Percentiles rank a stretch among this genome's conserved stretches.
These are phyloP conservation scores for Drosophila repleta DNA, from an alignment of 1,140 invertebrate species.

Conservation along the genomic window DNA sequence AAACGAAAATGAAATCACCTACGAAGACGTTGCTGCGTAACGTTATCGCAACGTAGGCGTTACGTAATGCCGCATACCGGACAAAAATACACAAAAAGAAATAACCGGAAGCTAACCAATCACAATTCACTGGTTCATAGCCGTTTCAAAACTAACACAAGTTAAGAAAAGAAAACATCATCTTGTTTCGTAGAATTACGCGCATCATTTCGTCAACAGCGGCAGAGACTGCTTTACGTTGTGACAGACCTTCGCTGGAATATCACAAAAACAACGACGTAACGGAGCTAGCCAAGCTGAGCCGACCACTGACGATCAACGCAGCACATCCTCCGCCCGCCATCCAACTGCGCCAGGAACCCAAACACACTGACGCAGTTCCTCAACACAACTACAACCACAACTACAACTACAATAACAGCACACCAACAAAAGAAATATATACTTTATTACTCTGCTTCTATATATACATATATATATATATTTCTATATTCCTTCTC, in stretches of 20 bases:
- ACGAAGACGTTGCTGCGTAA: constrained; percentile 73
- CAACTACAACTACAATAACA: constrained; percentile 52
- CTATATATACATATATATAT: constrained; percentile 37
- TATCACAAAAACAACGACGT: constrained; percentile 63
- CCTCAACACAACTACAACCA: constrained; percentile 52
- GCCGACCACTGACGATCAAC: constrained; percentile 80
- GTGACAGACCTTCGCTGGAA: constrained; percentile 59
- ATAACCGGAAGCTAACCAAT: constrained; percentile 21
- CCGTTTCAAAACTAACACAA: constrained; percentile 4
- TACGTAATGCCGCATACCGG: constrained; percentile 61
- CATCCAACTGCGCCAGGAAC: constrained; percentile 71
- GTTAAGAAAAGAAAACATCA: neutral
- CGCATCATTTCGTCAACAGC: constrained; percentile 37
- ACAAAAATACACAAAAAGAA: constrained; percentile 36
- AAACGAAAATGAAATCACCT: constrained; percentile 82
- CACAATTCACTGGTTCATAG: constrained; percentile 27
- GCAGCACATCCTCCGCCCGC: constrained; percentile 79
- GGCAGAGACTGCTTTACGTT: constrained; percentile 29
- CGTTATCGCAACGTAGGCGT: constrained; percentile 71
- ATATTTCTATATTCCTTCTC: constrained; percentile 70
- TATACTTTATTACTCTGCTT: constrained; percentile 58
- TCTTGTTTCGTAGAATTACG: constrained; percentile 36
- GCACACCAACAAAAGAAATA: constrained; percentile 32
- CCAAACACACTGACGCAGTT: constrained; percentile 64
- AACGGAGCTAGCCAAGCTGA: constrained; percentile 71